Evolutionary conservation across 1,140 invertebrate genomes (phyloP), one percentile per base, ranked within the genome.

Genomic region (Pachyrhynchus sulphureomaculatus): DNA sequence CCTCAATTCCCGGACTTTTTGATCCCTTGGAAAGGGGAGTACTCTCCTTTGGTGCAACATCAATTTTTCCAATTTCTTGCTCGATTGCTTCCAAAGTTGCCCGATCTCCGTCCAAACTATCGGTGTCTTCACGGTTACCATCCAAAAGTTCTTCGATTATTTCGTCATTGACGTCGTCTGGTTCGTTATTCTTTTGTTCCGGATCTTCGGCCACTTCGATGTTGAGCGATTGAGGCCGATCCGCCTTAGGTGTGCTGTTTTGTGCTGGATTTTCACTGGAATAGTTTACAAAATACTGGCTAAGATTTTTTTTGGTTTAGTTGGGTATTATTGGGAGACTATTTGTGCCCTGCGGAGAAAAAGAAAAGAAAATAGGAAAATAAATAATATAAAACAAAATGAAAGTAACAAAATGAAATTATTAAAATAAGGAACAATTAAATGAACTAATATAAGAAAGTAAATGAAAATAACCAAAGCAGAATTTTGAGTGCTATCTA

Each of bases 211-310:
- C 76, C 5, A 72, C 75, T 47, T 78, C 77, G 57, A 83, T 72
- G 24, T 78, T 79, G 20, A 82, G 64, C 4, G 80, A 81, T 51
- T 77, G 78, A 9, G 80, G 80, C 47, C 81, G 79, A 71, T 82
- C 79, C 32, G 77, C 57, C 70, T 79, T 81, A 33, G 75, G 57
- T 6, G 71, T 65, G 42, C 18, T 32, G 20, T 39, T 24, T 24
- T 42, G 34, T 26, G 41, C 18, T 10, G 39, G 21, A 23, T 56
- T 62, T 33, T 72, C 70, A 71, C 74, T 76, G 68, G 63, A 75
- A 76, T 72, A 64, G 67, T 67, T 45, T 62, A 60, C 13, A 55
- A 55, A 26, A 55, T 63, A 62, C 60, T 66, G 55, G 41, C 55
- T 58, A 61, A 48, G 24, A 20, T 18, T 36, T 56, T 54, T 20